These are phyloP conservation scores for Phylloscopus trochiloides DNA, from an alignment of 2,113 vertebrate species.

Conservation along the genomic window DNA sequence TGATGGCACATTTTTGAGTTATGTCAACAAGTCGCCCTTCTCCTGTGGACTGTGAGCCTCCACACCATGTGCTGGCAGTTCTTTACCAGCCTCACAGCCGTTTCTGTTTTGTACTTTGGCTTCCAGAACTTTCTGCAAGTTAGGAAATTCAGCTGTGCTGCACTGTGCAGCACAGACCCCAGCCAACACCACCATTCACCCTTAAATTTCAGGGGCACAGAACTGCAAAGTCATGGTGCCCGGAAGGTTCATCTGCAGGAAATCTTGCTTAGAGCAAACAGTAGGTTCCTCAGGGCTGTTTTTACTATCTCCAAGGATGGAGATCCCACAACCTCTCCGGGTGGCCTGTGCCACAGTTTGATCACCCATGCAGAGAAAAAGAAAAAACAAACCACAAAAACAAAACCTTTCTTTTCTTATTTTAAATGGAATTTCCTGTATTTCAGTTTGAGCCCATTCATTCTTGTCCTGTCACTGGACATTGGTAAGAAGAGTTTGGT, in stretches of 20 bases:
- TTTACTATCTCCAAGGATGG: not conserved
- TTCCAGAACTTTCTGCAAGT: not conserved
- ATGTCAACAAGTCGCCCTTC: not conserved
- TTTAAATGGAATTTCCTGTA: not conserved
- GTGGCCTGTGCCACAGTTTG: not conserved
- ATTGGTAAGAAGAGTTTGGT: not conserved
- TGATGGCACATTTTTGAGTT: not conserved
- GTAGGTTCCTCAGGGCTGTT: not conserved
- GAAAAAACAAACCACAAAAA: accelerated
- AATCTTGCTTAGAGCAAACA: not conserved
- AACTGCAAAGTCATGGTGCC: not conserved
- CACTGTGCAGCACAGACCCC: accelerated
- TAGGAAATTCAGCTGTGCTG: not conserved
- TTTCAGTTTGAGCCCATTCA: not conserved
- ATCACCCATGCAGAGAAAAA: not conserved
- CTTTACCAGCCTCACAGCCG: not conserved
- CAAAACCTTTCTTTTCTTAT: not conserved
- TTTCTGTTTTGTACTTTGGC: not conserved
- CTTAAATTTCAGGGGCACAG: not conserved
- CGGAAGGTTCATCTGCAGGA: not conserved
- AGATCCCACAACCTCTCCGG: not conserved
- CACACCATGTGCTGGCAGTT: not conserved
- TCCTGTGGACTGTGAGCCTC: not conserved
- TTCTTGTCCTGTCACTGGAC: not conserved
- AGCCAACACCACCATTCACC: not conserved